Evolutionary conservation across 2,888 invertebrate species (phyloP).

Genomic region (Diarsia mendica): DNA sequence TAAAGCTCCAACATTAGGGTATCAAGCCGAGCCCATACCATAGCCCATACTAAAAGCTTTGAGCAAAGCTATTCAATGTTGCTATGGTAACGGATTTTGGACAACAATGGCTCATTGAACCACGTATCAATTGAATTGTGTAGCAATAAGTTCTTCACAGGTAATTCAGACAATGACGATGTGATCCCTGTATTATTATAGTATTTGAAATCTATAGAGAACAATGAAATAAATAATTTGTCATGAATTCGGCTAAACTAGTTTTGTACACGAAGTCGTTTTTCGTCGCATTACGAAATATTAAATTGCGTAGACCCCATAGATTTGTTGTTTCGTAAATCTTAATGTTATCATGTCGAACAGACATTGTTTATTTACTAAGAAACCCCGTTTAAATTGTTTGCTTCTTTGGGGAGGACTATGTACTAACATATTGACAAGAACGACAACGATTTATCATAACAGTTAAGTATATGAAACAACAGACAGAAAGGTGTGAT

Average conservation of each 20-base stretch:
- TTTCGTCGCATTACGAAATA: constrained; percentile 4
- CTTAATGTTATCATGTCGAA: neutral
- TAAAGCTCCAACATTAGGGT: constrained; percentile 51
- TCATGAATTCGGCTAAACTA: neutral
- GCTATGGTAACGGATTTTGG: constrained; percentile 80
- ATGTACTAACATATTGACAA: neutral
- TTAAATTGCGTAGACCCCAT: neutral
- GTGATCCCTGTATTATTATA: constrained; percentile 33
- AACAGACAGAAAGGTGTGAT: too few species aligned
- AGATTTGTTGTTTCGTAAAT: neutral
- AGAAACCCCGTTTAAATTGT: neutral
- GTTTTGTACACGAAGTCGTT: neutral
- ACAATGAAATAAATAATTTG: constrained; percentile 11
- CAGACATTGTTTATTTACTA: neutral
- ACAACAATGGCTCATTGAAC: constrained; percentile 77
- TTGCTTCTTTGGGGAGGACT: neutral
- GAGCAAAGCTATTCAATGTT: constrained; percentile 86
- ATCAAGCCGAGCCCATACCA: constrained; percentile 54
- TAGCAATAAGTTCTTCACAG: constrained; percentile 50
- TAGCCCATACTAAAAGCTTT: too few species aligned
- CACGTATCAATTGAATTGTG: constrained; percentile 44
- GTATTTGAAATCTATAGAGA: constrained; percentile 23
- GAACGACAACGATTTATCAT: constrained; percentile 17
- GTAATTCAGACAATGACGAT: constrained; percentile 46
- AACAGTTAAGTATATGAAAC: constrained; percentile 5